A percentile compares a stretch with the other conserved stretches of the same genome.
phyloP scores from a whole-genome alignment of 2,888 invertebrate genomes.

The Oxytorus armatus region DNA sequence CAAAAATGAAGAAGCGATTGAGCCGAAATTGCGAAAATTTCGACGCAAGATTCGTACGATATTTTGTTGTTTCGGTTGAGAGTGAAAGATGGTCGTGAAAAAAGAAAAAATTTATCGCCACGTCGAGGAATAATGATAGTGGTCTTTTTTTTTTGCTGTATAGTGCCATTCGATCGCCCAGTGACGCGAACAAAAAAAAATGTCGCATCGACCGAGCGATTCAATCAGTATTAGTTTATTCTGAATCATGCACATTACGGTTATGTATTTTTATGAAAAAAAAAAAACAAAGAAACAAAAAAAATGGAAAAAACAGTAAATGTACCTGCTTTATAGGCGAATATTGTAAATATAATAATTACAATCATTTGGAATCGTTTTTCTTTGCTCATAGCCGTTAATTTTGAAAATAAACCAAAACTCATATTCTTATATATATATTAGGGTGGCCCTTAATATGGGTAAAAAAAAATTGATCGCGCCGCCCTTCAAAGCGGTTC shows the following conservation, averaged over 20 bases:
- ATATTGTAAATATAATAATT: conserved; percentile 58
- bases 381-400: conserved; percentile 25
- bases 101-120: neutral
- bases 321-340: conserved; percentile 60
- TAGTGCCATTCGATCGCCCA: conserved; percentile 51
- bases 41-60: conserved; percentile 58
- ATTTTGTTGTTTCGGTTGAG: conserved; percentile 67
- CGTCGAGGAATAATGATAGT: neutral
- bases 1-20: conserved; percentile 46
- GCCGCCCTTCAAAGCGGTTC: too few relatives aligned
- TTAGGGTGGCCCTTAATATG: too few relatives aligned
- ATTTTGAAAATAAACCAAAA: too few relatives aligned
- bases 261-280: conserved; percentile 58
- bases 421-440: too few relatives aligned
- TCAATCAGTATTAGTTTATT: conserved; percentile 57
- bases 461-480: too few relatives aligned
- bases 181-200: neutral
- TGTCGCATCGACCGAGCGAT: conserved; percentile 12
- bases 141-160: conserved; percentile 31
- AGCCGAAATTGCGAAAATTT: conserved; percentile 46
- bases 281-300: conserved; percentile 13
- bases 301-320: conserved; percentile 21
- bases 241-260: conserved; percentile 7
- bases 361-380: too few relatives aligned
- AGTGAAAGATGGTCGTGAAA: neutral